Evolutionary conservation across 1,140 invertebrate genomes (phyloP), one percentile per base, ranked within the genome.

Genomic region (Calliopsis andreniformis): DNA sequence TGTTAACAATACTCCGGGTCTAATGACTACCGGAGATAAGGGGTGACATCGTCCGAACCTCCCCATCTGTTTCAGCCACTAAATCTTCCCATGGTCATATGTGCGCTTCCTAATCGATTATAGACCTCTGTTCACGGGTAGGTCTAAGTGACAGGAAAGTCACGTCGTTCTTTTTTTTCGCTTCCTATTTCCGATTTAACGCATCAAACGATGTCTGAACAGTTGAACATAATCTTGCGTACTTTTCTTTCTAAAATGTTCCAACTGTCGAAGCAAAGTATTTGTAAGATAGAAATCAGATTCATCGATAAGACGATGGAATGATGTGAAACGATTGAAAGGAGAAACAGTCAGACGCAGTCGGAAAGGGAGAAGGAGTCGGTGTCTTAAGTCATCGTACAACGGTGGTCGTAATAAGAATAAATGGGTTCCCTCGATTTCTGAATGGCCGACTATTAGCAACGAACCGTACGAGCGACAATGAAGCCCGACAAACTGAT

Each of bases 1-100:
- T 85, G 85, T 56, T 47, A 72, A 83, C 82, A 86, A 85, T 84
- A 35, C 62, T 51, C 58, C 51, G 72, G 68, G 35, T 80, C 86
- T 87, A 87, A 87, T 87, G 86, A 87, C 86, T 84, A 78, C 61
- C 73, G 85, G 78, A 86, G 80, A 87, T 85, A 87, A 86, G 85
- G 84, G 85, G 72, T 84, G 75, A 82, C 77, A 81, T 79, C 83
- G 84, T 85, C 76, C 80, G 56, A 86, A 85, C 84, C 70, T 83
- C 79, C 84, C 84, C 86, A 86, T 87, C 83, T 86, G 86, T 86
- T 86, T 85, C 70, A 73, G 76, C 68, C 76, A 79, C 70, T 80
- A 78, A 86, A 86, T 86, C 84, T 87, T 87, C 86, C 86, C 86
- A 87, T 86, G 85, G 49, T 76, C 67, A 75, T 83, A 80, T 67